Conservation (phyloP, 2,113 vertebrate genomes). For the Danionella cerebrum region DNA sequence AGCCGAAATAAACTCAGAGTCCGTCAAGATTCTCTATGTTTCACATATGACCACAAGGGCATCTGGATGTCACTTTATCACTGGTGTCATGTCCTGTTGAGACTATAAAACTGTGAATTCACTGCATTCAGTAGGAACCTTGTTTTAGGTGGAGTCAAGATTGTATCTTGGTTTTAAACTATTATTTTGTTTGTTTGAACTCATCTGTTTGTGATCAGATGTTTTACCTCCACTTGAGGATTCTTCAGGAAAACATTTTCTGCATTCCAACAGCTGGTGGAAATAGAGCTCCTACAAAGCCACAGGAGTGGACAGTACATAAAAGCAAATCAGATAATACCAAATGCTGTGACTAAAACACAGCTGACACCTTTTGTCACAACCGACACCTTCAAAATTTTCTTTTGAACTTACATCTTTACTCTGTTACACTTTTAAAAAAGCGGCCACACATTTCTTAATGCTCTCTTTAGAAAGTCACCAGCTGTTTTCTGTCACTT, state of each 20-base stretch:
- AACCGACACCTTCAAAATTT: no score
- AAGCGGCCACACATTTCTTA: not conserved
- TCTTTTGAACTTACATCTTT: no score
- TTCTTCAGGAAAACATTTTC: conserved; percentile 21
- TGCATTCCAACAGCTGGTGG: conserved; percentile 19
- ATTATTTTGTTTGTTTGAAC: no score
- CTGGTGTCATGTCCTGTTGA: not conserved
- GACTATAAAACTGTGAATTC: no score
- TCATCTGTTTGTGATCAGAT: not conserved
- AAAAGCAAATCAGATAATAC: conserved; percentile 21
- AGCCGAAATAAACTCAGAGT: not conserved
- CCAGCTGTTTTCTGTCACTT: conserved; percentile 21
- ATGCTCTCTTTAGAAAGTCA: conserved; percentile 26
- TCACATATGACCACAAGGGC: not conserved
- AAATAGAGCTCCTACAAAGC: conserved; percentile 25
- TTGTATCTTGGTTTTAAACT: no score
- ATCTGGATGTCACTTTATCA: not conserved
- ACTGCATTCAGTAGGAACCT: no score
- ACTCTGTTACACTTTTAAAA: conserved; percentile 5
- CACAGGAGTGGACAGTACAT: conserved; percentile 40
- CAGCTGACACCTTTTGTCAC: conserved; percentile 52
- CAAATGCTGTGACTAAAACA: conserved; percentile 44
- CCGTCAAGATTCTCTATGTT: conserved; percentile 2
- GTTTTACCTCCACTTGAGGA: not conserved
- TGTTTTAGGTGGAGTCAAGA: no score